Evolutionary conservation across 2,797 vertebrate genomes (phyloP), one percentile per base, ranked within the genome.

Genomic region (Gymnoscopelus braueri): DNA sequence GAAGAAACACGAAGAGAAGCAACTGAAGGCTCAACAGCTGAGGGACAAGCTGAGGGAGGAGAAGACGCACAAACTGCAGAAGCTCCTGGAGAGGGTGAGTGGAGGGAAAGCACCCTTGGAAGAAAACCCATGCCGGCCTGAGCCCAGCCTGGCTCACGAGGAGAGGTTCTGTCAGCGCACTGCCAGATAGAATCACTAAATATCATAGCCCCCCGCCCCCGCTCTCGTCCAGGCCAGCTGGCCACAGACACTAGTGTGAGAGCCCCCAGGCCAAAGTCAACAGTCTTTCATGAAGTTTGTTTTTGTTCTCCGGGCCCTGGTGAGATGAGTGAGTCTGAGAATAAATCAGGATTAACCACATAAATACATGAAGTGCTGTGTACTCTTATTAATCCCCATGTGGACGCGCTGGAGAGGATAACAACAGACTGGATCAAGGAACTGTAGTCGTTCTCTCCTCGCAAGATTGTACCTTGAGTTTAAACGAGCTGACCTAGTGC

Each of bases 1-100:
- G 91, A 98, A 97, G 95, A 99, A 99, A 87, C 96, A 98, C 13
- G 98, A 99, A 90, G 98, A 99, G 89, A 99, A 99, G 80, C 98
- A 99, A 92, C 96, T 98, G 89, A 99, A 99, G 91, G 98, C 98
- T 14, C 98, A 99, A 84, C 98, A 99, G 88, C 93, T 99, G 67
- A 94, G 98, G 75, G 97, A 98, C 83, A 99, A 99, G 83, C 93
- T 99, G 49, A 92, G 96, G 23, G 98, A 99, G 85, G 97, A 99
- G 90, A 98, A 99, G 93, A 95, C 96, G 0, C 89, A 98, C 80
- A 99, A 99, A 81, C 94, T 99, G 89, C 98, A 99, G 86, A 99
- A 99, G 88, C 91, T 99, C 65, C 90, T 99, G 90, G 98, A 99
- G 89, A 93, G 98, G 91, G 98, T 99, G 91, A 95, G 96, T 74